phyloP scores from a whole-genome alignment of 2,797 vertebrate genomes.

The Brachyrhaphis roseni region DNA sequence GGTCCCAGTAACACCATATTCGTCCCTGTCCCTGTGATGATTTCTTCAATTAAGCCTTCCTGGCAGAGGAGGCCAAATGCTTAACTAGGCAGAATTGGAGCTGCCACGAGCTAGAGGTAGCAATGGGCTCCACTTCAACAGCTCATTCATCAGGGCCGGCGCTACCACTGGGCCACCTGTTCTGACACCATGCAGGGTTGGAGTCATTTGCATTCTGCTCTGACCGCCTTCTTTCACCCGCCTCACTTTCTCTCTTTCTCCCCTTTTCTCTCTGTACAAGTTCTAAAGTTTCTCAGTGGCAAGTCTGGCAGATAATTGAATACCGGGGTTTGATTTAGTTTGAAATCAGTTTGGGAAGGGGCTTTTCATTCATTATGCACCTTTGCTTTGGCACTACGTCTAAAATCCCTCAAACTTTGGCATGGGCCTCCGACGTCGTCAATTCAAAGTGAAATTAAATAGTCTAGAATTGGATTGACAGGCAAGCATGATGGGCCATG shows the following conservation, averaged over 20 bases:
- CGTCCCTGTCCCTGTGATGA: constrained; percentile 73
- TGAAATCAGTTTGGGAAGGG: constrained; percentile 83
- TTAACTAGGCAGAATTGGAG: constrained; percentile 81
- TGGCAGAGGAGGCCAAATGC: constrained; percentile 75
- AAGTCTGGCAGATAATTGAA: constrained; percentile 79
- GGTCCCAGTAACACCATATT: constrained; percentile 68
- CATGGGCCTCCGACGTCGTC: constrained; percentile 65
- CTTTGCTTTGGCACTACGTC: constrained; percentile 75
- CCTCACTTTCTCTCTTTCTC: constrained; percentile 28
- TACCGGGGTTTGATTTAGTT: constrained; percentile 80
- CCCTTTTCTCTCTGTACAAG: constrained; percentile 66
- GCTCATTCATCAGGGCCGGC: constrained; percentile 78
- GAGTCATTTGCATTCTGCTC: constrained; percentile 77
- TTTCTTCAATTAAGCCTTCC: constrained; percentile 78
- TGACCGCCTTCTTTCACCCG: constrained; percentile 51
- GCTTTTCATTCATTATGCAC: constrained; percentile 83
- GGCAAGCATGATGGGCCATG: constrained; percentile 53
- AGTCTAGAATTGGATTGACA: constrained; percentile 68
- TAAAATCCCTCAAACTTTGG: constrained; percentile 80
- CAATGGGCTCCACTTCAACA: constrained; percentile 79
- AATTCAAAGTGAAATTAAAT: constrained; percentile 76
- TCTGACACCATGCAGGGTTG: constrained; percentile 75
- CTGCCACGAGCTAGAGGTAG: constrained; percentile 77
- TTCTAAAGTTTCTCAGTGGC: constrained; percentile 79
- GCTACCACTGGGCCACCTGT: constrained; percentile 79